Base-by-base conservation (phyloP, 37 sponge, comb jelly and placozoan genomes). In the Hormiphora californensis region DNA sequence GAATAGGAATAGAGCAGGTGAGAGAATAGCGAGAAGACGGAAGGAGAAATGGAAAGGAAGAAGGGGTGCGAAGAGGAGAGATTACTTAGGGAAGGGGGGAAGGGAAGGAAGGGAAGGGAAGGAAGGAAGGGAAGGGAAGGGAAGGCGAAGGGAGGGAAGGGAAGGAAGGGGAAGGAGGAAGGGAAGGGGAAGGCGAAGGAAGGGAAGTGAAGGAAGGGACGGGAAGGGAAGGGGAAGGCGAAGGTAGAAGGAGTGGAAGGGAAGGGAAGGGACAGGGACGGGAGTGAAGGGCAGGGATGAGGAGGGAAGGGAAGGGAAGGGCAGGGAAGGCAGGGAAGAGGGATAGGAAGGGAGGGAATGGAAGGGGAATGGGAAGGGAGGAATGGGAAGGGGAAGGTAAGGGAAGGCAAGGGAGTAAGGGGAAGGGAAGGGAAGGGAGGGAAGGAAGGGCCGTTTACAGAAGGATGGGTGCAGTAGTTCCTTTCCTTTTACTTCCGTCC, bases 11-110 rank as follows among this genome's bases (percentile, higher is more conserved):
- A n/a, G 27, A n/a, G 63, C 9, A 17, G n/a, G 63, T 11, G 27
- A n/a, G 27, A n/a, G 63, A n/a, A 17, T 11, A 30, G n/a, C 9
- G n/a, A 30, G n/a, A 17, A n/a, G 63, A n/a, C 9, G n/a, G 63
- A n/a, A 17, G n/a, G 27, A n/a, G 63, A n/a, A 17, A n/a, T 23
- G n/a, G 27, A n/a, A 30, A n/a, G 27, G n/a, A 30, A n/a, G 27
- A n/a, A 30, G n/a, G 27, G n/a, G 27, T 11, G 63, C 9, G 27
- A n/a, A 30, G n/a, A 17, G n/a, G 63, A n/a, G 27, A n/a, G 27
- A 28, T 88, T 85, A 68, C 89, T 88, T 86, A 1, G 36, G 36
- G 54, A 65, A 17, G 40, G 0, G 8, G 5, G n/a, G 32, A 31
- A 1, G 1, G 28, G 54, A 0, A 53, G 32, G 73, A 63, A 57